Conservation (phyloP, 2,113 vertebrate genomes). For the Acrocephalus kingi region DNA sequence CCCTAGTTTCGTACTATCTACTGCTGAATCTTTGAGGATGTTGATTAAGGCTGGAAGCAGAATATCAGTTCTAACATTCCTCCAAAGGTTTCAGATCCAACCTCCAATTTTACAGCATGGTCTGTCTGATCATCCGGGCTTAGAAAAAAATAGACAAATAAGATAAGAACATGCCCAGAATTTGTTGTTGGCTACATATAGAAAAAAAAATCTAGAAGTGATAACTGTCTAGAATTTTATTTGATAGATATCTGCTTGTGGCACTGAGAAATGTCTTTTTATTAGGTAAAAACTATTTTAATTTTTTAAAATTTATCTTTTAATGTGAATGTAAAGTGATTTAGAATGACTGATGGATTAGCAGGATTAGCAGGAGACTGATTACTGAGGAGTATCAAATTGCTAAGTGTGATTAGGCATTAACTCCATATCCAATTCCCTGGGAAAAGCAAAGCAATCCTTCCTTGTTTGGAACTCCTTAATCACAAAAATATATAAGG, state of each 20-base stretch:
- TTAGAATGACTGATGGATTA: background rate
- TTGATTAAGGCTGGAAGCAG: background rate
- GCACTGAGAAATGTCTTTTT: background rate
- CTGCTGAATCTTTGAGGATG: conserved; percentile 8
- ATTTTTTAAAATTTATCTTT: background rate
- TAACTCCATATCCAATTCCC: background rate
- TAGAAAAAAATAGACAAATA: background rate
- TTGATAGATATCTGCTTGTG: background rate
- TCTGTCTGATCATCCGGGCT: background rate
- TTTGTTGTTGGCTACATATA: accelerated
- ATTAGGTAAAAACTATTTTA: background rate
- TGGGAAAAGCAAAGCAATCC: background rate
- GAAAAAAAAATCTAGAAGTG: background rate
- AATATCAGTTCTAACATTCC: background rate
- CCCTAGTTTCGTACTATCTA: background rate
- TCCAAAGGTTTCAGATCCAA: background rate
- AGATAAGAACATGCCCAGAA: background rate
- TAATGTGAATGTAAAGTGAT: background rate
- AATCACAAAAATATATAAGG: background rate
- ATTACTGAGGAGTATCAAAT: background rate
- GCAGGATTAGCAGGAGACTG: background rate
- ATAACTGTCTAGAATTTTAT: background rate
- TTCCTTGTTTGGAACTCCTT: background rate
- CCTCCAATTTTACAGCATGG: background rate
- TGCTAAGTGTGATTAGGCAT: background rate